Evolutionary conservation across 2,888 invertebrate species (phyloP).

Genomic region (Rutpela maculata): DNA sequence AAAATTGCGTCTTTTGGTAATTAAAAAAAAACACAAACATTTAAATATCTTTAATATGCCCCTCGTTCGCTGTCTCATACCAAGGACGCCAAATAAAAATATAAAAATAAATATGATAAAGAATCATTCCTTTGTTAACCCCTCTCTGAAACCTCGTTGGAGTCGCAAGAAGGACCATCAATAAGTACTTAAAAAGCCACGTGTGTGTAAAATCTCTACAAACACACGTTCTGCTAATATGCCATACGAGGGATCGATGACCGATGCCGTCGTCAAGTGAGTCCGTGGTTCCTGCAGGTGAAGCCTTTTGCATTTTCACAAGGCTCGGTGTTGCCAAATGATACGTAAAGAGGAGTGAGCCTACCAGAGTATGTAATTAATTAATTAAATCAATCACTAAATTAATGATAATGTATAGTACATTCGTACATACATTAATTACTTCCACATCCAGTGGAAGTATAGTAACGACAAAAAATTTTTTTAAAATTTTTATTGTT

Average conservation of each 20-base stretch:
- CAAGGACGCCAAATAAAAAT: conserved; percentile 10
- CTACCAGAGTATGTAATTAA: background rate
- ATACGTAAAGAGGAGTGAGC: background rate
- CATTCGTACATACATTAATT: too few species aligned
- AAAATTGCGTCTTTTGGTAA: too few species aligned
- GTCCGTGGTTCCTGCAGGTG: conserved; percentile 39
- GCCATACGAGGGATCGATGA: conserved; percentile 34
- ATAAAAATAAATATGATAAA: conserved; percentile 34
- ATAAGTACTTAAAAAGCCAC: conserved; percentile 36
- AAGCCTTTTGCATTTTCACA: conserved; percentile 38
- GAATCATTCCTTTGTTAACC: conserved; percentile 31
- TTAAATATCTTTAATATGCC: background rate
- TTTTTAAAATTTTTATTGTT: too few species aligned
- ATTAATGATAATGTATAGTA: too few species aligned
- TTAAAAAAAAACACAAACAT: background rate
- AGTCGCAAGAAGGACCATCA: conserved; percentile 32
- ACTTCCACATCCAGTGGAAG: too few species aligned
- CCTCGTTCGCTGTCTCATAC: background rate
- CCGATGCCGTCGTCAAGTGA: conserved; percentile 30
- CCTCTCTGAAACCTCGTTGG: background rate
- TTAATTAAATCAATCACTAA: too few species aligned
- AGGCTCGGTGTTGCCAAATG: conserved; percentile 20
- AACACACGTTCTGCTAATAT: conserved; percentile 32
- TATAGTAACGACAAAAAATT: too few species aligned
- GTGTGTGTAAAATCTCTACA: conserved; percentile 31